Evolutionary conservation across 1,140 invertebrate genomes (phyloP), one percentile per base, ranked within the genome.

Genomic region (Antheraea mylitta): DNA sequence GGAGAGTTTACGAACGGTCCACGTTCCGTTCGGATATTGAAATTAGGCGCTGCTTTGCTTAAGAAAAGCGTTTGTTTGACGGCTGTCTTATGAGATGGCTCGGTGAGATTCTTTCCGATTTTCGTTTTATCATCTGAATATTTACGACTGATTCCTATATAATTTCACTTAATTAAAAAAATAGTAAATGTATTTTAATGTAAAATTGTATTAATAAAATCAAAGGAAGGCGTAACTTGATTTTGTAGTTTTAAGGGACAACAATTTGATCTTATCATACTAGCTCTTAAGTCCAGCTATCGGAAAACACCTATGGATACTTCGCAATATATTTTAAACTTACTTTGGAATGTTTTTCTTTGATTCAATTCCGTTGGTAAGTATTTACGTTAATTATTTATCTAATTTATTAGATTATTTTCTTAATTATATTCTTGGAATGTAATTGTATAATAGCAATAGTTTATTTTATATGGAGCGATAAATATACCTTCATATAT

Each of bases 1-100:
- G 80, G 84, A 81, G 83, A 85, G 82, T 88, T 85, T 85, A 79
- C 82, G 86, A 89, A 89, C 83, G 84, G 82, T 81, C 77, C 75
- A 72, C 80, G 78, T 76, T 86, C 80, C 74, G 83, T 83, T 86
- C 82, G 87, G 87, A 91, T 91, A 91, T 91, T 91, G 87, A 91
- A 91, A 91, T 91, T 91, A 91, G 89, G 87, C 86, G 80, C 80
- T 83, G 81, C 79, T 82, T 83, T 88, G 81, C 86, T 84, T 85
- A 86, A 86, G 85, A 85, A 86, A 84, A 85, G 83, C 85, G 85
- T 86, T 84, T 87, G 88, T 88, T 87, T 85, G 87, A 85, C 81
- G 82, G 76, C 64, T 74, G 75, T 70, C 75, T 58, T 61, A 61
- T 61, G 19, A 61, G 60, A 30, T 36, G 60, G 64, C 66, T 75